These are phyloP conservation scores for Reticulitermes speratus DNA, from an alignment of 1,140 invertebrate species.

Conservation along the genomic window DNA sequence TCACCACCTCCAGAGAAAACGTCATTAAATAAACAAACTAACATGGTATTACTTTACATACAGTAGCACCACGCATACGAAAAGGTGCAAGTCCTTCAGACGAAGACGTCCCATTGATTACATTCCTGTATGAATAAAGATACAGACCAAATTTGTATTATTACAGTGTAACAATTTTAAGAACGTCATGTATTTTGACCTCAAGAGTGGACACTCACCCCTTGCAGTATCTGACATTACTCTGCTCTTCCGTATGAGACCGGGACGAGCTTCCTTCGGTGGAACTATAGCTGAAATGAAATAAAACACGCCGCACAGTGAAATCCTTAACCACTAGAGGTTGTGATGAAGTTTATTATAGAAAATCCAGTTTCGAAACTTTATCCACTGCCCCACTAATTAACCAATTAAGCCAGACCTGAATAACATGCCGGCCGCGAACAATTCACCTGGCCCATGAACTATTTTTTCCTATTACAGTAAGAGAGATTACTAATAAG, in stretches of 20 bases:
- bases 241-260: conserved; percentile 30
- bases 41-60: too few relatives aligned
- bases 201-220: conserved; percentile 20
- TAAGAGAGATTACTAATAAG: too few relatives aligned
- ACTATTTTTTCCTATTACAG: too few relatives aligned
- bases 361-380: too few relatives aligned
- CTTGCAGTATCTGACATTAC: conserved; percentile 29
- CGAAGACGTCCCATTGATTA: background rate
- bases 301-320: background rate
- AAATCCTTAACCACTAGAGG: background rate
- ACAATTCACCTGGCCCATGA: too few relatives aligned
- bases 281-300: background rate
- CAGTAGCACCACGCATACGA: too few relatives aligned
- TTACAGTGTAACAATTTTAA: background rate
- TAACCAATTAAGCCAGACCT: too few relatives aligned
- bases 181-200: too few relatives aligned
- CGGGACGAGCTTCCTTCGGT: background rate
- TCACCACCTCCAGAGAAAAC: too few relatives aligned
- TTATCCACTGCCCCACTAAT: too few relatives aligned
- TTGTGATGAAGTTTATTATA: background rate
- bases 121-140: background rate
- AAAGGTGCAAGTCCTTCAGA: background rate
- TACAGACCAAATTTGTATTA: background rate
- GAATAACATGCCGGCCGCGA: too few relatives aligned
- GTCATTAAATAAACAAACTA: too few relatives aligned